A percentile compares a stretch with the other conserved stretches of the same genome.
Evolutionary conservation across 2,797 vertebrate genomes (phyloP).

Genomic region (Sandelia bainsii): DNA sequence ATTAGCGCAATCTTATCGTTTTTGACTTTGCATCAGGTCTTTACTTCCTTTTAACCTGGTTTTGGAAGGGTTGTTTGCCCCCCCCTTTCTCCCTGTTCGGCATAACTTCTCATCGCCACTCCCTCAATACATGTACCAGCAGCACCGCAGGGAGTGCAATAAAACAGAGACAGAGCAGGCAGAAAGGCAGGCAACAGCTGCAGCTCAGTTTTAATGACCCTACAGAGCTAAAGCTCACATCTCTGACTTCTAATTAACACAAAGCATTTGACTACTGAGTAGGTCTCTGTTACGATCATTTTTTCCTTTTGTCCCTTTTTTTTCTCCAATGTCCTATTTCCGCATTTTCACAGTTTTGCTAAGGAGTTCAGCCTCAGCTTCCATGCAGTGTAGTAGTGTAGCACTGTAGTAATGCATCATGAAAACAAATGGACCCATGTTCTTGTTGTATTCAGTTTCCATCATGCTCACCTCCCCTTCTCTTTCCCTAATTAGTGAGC

Average conservation of each 20-base stretch:
- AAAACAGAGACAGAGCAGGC: slow-evolving; percentile 55
- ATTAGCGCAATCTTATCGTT: background rate
- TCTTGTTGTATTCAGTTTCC: background rate
- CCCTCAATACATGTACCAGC: slow-evolving; percentile 63
- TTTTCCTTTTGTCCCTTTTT: background rate
- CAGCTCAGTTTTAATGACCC: slow-evolving; percentile 47
- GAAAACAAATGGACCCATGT: slow-evolving; percentile 3
- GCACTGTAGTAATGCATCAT: slow-evolving; percentile 3
- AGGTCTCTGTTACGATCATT: background rate
- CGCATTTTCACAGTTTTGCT: background rate
- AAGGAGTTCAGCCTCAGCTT: slow-evolving; percentile 12
- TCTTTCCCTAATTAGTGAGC: slow-evolving; percentile 41
- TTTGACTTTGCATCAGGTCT: slow-evolving; percentile 2
- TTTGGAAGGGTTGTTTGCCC: slow-evolving; percentile 36
- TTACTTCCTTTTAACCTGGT: slow-evolving; percentile 22
- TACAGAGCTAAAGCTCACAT: slow-evolving; percentile 26
- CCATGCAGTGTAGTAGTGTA: background rate
- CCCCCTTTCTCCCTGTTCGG: slow-evolving; percentile 25
- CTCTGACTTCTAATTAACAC: slow-evolving; percentile 19
- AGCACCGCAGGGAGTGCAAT: slow-evolving; percentile 52
- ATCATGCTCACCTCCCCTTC: background rate
- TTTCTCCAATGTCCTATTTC: background rate
- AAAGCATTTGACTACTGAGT: slow-evolving; percentile 2
- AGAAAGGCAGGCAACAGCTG: slow-evolving; percentile 51
- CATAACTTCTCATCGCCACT: slow-evolving; percentile 55